These are phyloP conservation scores for Tetraodon nigroviridis DNA, from an alignment of 2,113 vertebrate species.

Conservation along the genomic window DNA sequence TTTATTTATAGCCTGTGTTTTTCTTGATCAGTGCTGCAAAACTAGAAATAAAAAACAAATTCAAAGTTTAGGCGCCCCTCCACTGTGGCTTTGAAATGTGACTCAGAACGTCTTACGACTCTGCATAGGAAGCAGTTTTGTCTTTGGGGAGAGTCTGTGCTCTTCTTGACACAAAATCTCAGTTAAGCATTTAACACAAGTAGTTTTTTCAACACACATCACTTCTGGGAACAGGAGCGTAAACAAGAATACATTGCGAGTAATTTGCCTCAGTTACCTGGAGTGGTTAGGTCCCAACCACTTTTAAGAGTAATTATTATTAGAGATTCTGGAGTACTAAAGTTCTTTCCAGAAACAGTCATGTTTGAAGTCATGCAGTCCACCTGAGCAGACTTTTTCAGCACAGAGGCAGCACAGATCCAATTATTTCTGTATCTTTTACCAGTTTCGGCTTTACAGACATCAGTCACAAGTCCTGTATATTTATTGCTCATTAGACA, in stretches of 20 bases:
- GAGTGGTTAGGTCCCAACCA: too few species aligned
- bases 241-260: not conserved
- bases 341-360: too few species aligned
- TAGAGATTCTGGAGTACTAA: too few species aligned
- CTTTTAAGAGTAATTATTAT: too few species aligned
- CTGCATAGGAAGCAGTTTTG: not conserved
- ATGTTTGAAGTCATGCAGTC: too few species aligned
- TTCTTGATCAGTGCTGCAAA: not conserved
- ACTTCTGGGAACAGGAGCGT: not conserved
- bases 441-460: not conserved
- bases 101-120: not conserved
- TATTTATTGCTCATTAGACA: constrained; percentile 41
- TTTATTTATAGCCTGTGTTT: too few species aligned
- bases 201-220: not conserved
- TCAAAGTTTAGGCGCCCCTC: constrained; percentile 12
- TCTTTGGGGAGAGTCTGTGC: not conserved
- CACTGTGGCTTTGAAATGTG: constrained; percentile 13
- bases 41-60: not conserved
- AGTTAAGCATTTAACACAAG: not conserved
- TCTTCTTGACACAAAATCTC: not conserved
- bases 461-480: constrained; percentile 14
- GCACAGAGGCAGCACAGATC: too few species aligned
- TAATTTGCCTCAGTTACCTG: too few species aligned
- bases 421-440: too few species aligned
- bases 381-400: too few species aligned